Conservation (phyloP, 2,113 vertebrate species). For the Pithys albifrons region DNA sequence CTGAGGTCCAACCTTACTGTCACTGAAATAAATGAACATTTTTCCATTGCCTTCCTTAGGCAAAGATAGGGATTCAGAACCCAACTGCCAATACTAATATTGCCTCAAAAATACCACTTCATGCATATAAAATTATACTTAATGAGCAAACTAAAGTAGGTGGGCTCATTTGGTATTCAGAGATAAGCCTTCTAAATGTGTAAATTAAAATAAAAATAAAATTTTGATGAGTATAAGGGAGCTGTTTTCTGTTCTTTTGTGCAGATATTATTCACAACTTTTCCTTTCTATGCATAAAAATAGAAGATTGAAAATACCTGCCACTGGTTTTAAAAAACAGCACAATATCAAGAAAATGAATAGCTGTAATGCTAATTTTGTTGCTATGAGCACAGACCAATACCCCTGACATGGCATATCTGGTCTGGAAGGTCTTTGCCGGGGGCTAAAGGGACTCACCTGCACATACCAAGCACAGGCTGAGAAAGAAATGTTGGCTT, state of each 20-base stretch:
- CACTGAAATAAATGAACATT: slow-evolving; percentile 12
- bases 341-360: neutral
- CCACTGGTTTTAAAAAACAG: neutral
- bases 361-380: neutral
- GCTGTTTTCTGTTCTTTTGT: neutral
- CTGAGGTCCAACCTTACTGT: neutral
- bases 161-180: slow-evolving; percentile 33
- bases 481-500: neutral
- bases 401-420: fast-evolving
- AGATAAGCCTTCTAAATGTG: slow-evolving; percentile 13
- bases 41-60: neutral
- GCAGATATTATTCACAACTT: neutral
- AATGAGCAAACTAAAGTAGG: slow-evolving; percentile 25
- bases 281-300: neutral
- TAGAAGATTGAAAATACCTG: neutral
- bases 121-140: slow-evolving; percentile 12
- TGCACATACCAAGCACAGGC: neutral
- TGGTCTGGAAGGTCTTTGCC: neutral
- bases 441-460: neutral
- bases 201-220: slow-evolving; percentile 37
- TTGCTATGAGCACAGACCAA: neutral
- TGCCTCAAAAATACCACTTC: neutral
- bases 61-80: slow-evolving; percentile 9
- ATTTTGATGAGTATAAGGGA: neutral
- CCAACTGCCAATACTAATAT: neutral